Base-by-base conservation (phyloP, 1,140 invertebrate genomes). In the Drosophila lowei region DNA sequence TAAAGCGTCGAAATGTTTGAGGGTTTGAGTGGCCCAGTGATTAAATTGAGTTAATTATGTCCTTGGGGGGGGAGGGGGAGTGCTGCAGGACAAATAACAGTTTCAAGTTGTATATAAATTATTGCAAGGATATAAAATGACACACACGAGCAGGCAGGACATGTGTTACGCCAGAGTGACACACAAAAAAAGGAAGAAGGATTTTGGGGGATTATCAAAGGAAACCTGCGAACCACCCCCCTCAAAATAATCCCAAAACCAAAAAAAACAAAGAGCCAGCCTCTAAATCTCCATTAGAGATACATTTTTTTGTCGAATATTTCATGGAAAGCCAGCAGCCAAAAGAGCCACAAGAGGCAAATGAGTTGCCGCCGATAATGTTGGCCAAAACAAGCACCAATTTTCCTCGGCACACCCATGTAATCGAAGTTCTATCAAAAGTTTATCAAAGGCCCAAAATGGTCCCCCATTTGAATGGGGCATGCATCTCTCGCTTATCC, bases 11-110 rank as follows among this genome's bases (percentile, higher is more conserved):
- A 59, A 62, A 48, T 70, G 34, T 38, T 38, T 38, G 11, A 38
- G 34, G 34, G 34, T 56, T 56, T 56, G 54, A 56, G 34, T 25
- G 71, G 38, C 71, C 65, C 41, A 75, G 72, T 79, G 80, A 86
- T 85, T 86, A 86, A 85, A 85, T 86, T 86, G 73, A 85, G 81
- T 85, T 85, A 85, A 85, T 86, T 85, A 85, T 81, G 81, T 72
- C 77, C 72, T 72, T 38, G 42, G 50, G 53, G 66, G 6, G 9
- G 23, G 23, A 5, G 50, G 47, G 56, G 4, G 11, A 9, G 44
- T 30, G 65, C 42, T 28, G 67, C 65, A 56, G 41, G 63, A 68
- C 65, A 68, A 68, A 68, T 68, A 67, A 28, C 42, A 55, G 42
- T 72, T 57, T 63, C 52, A 64, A 64, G 71, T 74, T 74, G 71